Evolutionary conservation across 2,797 vertebrate genomes (phyloP).

Genomic region (Odontamblyopus rebecca): DNA sequence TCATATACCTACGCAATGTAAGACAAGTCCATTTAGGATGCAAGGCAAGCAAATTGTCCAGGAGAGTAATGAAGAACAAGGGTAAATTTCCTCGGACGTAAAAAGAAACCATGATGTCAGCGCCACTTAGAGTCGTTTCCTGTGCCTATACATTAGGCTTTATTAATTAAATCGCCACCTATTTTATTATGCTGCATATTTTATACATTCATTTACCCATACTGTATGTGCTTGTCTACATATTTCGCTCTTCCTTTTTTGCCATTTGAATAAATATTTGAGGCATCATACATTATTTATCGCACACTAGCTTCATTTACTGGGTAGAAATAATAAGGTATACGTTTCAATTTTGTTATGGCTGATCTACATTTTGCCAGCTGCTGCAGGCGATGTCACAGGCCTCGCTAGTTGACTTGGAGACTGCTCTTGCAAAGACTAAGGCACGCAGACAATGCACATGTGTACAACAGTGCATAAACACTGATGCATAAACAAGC

Average conservation of each 20-base stretch:
- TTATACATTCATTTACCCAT: conserved; percentile 26
- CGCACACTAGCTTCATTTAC: conserved; percentile 69
- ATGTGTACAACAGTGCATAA: conserved; percentile 40
- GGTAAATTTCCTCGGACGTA: conserved; percentile 34
- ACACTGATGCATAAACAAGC: conserved; percentile 47
- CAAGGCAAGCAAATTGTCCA: conserved; percentile 73
- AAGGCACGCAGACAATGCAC: conserved; percentile 47
- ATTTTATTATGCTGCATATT: conserved; percentile 7
- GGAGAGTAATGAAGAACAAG: conserved; percentile 66
- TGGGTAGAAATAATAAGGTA: conserved; percentile 68
- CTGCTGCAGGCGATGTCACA: conserved; percentile 59
- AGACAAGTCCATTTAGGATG: conserved; percentile 59
- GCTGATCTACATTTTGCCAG: conserved; percentile 68
- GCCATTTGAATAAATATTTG: conserved; percentile 74
- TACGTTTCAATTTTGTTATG: conserved; percentile 70
- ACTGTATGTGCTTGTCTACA: conserved; percentile 19
- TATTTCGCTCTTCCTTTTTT: conserved; percentile 32
- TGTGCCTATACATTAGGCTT: conserved; percentile 30
- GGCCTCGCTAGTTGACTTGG: conserved; percentile 46
- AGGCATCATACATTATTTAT: conserved; percentile 74
- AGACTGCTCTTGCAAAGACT: conserved; percentile 43
- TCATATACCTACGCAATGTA: conserved; percentile 56
- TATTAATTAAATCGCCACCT: conserved; percentile 56
- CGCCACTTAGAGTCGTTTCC: conserved; percentile 24
- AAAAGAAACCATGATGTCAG: conserved; percentile 28